These are phyloP conservation scores for Potamilus streckersoni DNA, from an alignment of 1,140 invertebrate genomes.

Conservation along the genomic window DNA sequence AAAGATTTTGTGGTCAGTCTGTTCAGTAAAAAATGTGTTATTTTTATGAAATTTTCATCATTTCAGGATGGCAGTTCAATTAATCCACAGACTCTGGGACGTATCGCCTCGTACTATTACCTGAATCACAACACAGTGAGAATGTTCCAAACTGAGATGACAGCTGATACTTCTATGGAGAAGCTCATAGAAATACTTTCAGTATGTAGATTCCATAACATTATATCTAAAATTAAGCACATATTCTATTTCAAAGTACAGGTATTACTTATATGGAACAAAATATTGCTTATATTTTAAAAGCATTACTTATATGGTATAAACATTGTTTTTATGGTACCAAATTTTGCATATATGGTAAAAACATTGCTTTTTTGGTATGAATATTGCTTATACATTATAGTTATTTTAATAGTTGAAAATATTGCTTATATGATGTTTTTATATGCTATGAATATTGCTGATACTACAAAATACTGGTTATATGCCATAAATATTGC, in stretches of 20 bases:
- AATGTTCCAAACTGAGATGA: conserved; percentile 81
- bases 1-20: not conserved
- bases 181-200: conserved; percentile 86
- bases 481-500: too few relatives aligned
- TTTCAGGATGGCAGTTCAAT: conserved; percentile 78
- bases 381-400: too few relatives aligned
- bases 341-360: too few relatives aligned
- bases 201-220: conserved; percentile 47
- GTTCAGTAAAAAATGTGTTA: not conserved
- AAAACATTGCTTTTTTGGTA: too few relatives aligned
- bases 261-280: not conserved
- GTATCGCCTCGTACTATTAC: conserved; percentile 97
- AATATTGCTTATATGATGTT: too few relatives aligned
- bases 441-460: too few relatives aligned
- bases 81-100: conserved; percentile 86
- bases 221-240: not conserved
- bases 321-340: too few relatives aligned
- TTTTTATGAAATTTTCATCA: conserved; percentile 1
- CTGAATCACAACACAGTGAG: conserved; percentile 92
- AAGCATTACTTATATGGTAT: not conserved
- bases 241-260: not conserved
- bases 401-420: too few relatives aligned
- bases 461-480: too few relatives aligned
- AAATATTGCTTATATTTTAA: not conserved
- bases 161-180: conserved; percentile 75